These are phyloP conservation scores for Clarias pachynema DNA, from an alignment of 2,797 vertebrate species.

Conservation along the genomic window DNA sequence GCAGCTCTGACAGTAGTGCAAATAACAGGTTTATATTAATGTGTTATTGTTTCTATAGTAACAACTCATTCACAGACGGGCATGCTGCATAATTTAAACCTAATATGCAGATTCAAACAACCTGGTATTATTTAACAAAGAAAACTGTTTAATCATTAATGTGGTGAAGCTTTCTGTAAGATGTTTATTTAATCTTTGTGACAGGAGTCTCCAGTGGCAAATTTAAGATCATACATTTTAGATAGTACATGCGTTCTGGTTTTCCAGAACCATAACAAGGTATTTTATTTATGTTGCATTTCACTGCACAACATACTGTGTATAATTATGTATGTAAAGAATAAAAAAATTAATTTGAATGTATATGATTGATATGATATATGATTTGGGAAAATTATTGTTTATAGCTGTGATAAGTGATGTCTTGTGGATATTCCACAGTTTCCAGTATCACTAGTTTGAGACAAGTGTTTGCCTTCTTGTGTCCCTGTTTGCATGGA, in stretches of 20 bases:
- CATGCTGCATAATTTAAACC: neutral
- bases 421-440: neutral
- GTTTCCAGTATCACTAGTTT: neutral
- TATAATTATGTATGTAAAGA: too few species aligned
- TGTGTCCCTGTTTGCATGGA: neutral
- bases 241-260: neutral
- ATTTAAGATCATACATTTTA: too few species aligned
- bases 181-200: neutral
- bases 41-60: neutral
- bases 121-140: neutral
- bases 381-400: neutral
- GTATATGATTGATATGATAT: too few species aligned
- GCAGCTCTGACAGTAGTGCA: neutral
- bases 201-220: neutral
- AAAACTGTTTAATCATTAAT: neutral
- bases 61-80: neutral
- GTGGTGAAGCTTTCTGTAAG: neutral
- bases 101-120: neutral
- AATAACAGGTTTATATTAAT: slow-evolving; percentile 6
- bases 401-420: neutral
- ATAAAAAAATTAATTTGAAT: too few species aligned
- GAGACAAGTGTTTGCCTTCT: neutral
- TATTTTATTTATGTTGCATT: neutral
- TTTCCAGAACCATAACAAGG: neutral
- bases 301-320: too few species aligned